phyloP scores from a whole-genome alignment of 2,888 invertebrate genomes.

The Luperina testacea region DNA sequence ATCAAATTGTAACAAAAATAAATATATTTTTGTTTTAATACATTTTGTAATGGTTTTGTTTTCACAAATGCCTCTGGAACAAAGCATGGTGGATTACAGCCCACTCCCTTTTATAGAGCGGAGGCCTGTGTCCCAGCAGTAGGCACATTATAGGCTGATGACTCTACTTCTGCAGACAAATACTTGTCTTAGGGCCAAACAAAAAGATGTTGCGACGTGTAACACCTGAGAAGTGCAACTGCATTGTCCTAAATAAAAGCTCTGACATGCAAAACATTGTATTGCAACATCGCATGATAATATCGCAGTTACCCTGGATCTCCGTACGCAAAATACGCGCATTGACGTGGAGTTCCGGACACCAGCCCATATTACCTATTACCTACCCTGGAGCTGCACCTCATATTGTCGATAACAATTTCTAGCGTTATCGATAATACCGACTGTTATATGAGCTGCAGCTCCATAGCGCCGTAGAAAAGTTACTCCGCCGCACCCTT shows the following conservation, averaged over 20 bases:
- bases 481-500: neutral
- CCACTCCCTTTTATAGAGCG: neutral
- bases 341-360: too few species aligned
- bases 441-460: neutral
- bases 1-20: slow-evolving; percentile 30
- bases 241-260: neutral
- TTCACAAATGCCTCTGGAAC: neutral
- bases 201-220: neutral
- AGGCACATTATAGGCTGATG: neutral
- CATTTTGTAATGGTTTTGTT: slow-evolving; percentile 9
- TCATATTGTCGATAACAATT: neutral
- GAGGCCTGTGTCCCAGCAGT: neutral
- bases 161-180: neutral
- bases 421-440: neutral
- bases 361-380: too few species aligned
- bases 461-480: neutral
- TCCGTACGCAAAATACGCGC: too few species aligned
- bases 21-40: slow-evolving; percentile 38
- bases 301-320: neutral
- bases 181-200: too few species aligned
- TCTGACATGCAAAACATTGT: neutral
- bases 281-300: neutral
- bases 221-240: neutral
- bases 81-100: neutral
- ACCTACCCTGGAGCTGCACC: neutral